A percentile compares a stretch with the other conserved stretches of the same genome.
These are phyloP conservation scores for Andrena hattorfiana DNA, from an alignment of 2,888 invertebrate species.

Conservation along the genomic window DNA sequence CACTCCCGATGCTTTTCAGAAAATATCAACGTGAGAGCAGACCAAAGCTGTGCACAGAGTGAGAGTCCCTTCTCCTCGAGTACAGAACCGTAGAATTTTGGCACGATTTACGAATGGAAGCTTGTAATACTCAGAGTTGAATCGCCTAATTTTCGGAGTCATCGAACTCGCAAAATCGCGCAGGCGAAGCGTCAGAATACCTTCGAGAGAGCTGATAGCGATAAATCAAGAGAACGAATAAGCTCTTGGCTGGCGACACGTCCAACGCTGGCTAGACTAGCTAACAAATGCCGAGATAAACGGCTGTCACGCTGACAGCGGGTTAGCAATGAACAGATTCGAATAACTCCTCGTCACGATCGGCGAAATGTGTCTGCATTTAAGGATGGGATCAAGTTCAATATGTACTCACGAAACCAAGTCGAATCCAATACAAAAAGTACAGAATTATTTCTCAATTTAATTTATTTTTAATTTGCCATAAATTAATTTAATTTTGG, in stretches of 20 bases:
- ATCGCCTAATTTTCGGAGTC: conserved; percentile 22
- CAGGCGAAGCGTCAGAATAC: neutral
- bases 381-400: no score
- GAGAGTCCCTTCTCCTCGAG: neutral
- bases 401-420: no score
- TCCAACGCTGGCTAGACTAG: neutral
- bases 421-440: no score
- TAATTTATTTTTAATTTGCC: no score
- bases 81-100: conserved; percentile 19
- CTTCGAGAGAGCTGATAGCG: neutral
- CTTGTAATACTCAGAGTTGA: conserved; percentile 17
- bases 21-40: no score
- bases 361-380: conserved; percentile 24
- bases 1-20: no score
- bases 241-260: neutral
- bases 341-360: conserved; percentile 34
- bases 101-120: conserved; percentile 24
- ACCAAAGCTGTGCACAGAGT: no score
- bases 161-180: conserved; percentile 30
- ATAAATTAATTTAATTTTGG: no score
- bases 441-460: no score
- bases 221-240: conserved; percentile 22
- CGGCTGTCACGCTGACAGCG: conserved; percentile 39
- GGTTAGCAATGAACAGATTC: conserved; percentile 22
- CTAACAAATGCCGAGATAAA: conserved; percentile 46